Evolutionary conservation across 2,113 vertebrate species (phyloP), one percentile per base, ranked within the genome.

Genomic region (Chitala chitala): DNA sequence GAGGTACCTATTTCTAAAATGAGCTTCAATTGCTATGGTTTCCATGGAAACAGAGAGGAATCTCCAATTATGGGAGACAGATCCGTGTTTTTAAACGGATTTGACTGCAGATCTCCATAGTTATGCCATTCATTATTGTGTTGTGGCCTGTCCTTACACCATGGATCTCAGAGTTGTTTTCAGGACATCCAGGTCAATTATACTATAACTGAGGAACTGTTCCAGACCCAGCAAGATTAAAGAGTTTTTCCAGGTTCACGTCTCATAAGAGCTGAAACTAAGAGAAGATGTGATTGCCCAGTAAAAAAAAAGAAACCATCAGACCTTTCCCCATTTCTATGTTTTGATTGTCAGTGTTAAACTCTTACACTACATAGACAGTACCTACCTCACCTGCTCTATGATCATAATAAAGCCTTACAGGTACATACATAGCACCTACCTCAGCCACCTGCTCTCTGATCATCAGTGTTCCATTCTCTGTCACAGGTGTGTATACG

Each of bases 1-100:
- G 12, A 38, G n/a, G n/a, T n/a, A n/a, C n/a, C n/a, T 22, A 46
- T 33, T 36, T 15, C 33, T 48, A 48, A 69, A 46, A 46, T 9
- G 31, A 15, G n/a, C 31, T 58, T 40, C 36, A 42, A 36, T 46
- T 56, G 26, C 15, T 31, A 50, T 59, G 51, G 65, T 75, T 29
- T 69, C 65, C 65, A 75, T 69, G 65, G 74, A 75, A 75, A 75
- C 65, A 10, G 40, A 22, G 50, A 48, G n/a, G 48, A 75, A 31
- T 20, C n/a, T n/a, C 26, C 29, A 54, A n/a, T 22, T 26, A 29
- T 56, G 51, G 53, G 64, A 69, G 40, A 13, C 42, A n/a, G 26
- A 38, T 69, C 44, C 31, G n/a, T 66, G 74, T 26, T 58, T 36
- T 44, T 44, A 42, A 75, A 4, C 33, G 22, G 26, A 69, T 42